Base-by-base conservation (phyloP, 2,888 invertebrate species). In the Chymomyza procnemis region DNA sequence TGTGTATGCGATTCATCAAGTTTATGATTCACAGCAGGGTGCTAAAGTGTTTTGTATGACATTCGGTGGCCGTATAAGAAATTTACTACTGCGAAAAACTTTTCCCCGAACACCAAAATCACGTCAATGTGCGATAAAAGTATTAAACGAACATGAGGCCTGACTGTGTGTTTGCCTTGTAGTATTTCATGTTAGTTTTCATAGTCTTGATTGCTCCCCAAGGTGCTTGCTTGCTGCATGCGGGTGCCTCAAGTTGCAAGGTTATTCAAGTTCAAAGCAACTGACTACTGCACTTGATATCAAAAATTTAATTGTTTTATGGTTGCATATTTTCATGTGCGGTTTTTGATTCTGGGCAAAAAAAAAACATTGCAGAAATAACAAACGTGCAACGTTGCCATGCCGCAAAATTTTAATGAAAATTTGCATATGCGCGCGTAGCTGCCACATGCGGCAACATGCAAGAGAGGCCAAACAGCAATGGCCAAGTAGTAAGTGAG, bases 231-330 rank as follows among this genome's bases (percentile, higher is more conserved):
- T n/a, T n/a, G n/a, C 50, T 46, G 48, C 60, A 54, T n/a, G 18
- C 55, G 60, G 60, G 34, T 41, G 63, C 52, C 41, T 19, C 60
- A 54, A 41, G 41, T 50, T 65, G 60, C 59, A 21, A 52, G 50
- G 14, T 6, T 50, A 16, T 54, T n/a, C 47, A 46, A 16, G 52
- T 19, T 34, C 46, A 50, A 26, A 22, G 56, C 50, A 50, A 16
- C 6, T 60, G 60, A 48, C 50, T 16, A 16, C 6, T 60, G 60
- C 21, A 48, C 21, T 47, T 60, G 46, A 26, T 73, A 67, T 63
- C 63, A 48, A 61, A n/a, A 77, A 71, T 74, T 76, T 78, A 76
- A 78, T 75, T 74, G 70, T 66, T 64, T 66, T 66, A 73, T 67
- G 61, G 55, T 67, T 56, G 12, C 57, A 12, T 21, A 18, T 30